Evolutionary conservation across 2,797 vertebrate genomes (phyloP).

Genomic region (Amazona ochrocephala): DNA sequence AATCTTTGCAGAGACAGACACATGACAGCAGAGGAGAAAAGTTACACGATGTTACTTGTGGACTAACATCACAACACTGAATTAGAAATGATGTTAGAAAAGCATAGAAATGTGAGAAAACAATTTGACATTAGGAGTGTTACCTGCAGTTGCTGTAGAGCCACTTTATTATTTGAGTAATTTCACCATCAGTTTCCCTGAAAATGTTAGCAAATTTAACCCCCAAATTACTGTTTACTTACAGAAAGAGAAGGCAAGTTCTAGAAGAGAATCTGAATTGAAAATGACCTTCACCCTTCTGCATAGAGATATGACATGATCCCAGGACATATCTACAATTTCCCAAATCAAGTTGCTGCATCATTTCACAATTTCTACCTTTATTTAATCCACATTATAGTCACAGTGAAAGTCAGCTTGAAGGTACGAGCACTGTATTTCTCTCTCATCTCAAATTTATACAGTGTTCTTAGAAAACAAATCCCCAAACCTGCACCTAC

Average conservation of each 20-base stretch:
- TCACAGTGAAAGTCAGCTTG: not conserved
- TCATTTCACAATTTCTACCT: not conserved
- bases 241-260: not conserved
- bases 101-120: not conserved
- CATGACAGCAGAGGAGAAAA: not conserved
- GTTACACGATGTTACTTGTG: not conserved
- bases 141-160: not conserved
- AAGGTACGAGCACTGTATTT: not conserved
- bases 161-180: not conserved
- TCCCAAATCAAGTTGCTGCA: not conserved
- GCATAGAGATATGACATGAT: accelerated
- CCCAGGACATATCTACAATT: not conserved
- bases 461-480: not conserved
- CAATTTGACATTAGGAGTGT: not conserved
- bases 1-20: not conserved
- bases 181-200: not conserved
- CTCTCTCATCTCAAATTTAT: not conserved
- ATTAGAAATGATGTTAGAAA: not conserved
- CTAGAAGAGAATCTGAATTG: not conserved
- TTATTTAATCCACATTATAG: not conserved
- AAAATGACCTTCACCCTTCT: not conserved
- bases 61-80: not conserved
- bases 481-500: not conserved
- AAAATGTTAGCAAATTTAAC: not conserved
- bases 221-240: not conserved